A percentile compares a stretch with the other conserved stretches of the same genome.
Conservation (phyloP, 2,888 invertebrate genomes). For the Lycophotia porphyrea region DNA sequence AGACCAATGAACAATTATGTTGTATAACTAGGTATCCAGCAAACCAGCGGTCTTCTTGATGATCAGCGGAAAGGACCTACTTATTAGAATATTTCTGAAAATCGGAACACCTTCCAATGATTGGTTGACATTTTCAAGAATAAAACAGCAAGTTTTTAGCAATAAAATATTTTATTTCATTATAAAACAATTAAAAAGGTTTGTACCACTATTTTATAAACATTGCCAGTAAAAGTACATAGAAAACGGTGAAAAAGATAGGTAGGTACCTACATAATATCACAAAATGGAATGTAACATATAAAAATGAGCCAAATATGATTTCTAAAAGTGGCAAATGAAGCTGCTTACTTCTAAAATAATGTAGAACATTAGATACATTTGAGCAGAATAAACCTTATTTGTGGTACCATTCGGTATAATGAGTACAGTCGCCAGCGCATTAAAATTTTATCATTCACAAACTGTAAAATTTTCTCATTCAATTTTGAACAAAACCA, state of each 20-base stretch:
- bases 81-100: not conserved
- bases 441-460: too few species aligned
- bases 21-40: not conserved
- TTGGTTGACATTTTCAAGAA: slow-evolving; percentile 20
- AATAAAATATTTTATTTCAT: slow-evolving; percentile 88
- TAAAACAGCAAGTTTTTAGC: slow-evolving; percentile 74
- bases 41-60: not conserved
- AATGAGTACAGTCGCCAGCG: too few species aligned
- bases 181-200: slow-evolving; percentile 83
- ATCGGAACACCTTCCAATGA: not conserved
- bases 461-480: too few species aligned
- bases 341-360: slow-evolving; percentile 24
- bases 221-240: slow-evolving; percentile 66
- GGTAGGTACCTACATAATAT: slow-evolving; percentile 36
- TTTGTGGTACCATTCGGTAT: not conserved
- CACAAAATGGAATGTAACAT: slow-evolving; percentile 73
- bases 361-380: slow-evolving; percentile 19
- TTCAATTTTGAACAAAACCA: too few species aligned
- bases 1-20: not conserved
- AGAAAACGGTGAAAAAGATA: slow-evolving; percentile 56
- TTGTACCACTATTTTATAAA: slow-evolving; percentile 78
- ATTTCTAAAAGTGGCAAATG: slow-evolving; percentile 55
- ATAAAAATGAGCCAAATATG: slow-evolving; percentile 64
- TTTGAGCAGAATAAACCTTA: slow-evolving; percentile 47
- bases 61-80: not conserved